Conservation (phyloP, 1,140 invertebrate genomes). For the Euschistus heros region DNA sequence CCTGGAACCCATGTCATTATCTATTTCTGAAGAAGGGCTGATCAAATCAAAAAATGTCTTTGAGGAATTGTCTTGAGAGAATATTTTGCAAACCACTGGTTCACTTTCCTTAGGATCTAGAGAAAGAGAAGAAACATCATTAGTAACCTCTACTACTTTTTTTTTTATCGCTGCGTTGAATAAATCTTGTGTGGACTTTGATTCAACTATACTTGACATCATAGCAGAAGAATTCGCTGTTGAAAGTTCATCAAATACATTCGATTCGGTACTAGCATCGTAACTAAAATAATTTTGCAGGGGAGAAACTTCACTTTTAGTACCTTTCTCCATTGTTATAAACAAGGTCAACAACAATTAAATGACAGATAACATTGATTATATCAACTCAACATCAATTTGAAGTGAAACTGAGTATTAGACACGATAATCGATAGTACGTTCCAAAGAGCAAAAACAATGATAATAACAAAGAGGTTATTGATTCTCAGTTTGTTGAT, state of each 20-base stretch:
- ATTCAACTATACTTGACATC: slow-evolving; percentile 24
- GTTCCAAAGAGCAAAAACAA: too few relatives aligned
- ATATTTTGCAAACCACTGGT: slow-evolving; percentile 23
- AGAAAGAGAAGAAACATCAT: background rate
- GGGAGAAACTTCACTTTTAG: background rate
- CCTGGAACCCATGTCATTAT: background rate
- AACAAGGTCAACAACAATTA: too few relatives aligned
- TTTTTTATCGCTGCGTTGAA: slow-evolving; percentile 11
- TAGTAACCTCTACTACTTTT: background rate
- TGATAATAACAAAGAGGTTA: too few relatives aligned
- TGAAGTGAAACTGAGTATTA: too few relatives aligned
- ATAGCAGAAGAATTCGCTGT: slow-evolving; percentile 20
- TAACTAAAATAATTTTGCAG: slow-evolving; percentile 14
- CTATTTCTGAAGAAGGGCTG: slow-evolving; percentile 11
- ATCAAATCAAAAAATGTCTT: slow-evolving; percentile 23
- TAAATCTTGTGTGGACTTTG: slow-evolving; percentile 21
- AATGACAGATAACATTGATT: too few relatives aligned
- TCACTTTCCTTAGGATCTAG: slow-evolving; percentile 10
- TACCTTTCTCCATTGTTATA: too few relatives aligned
- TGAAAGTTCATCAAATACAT: slow-evolving; percentile 23
- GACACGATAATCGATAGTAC: too few relatives aligned
- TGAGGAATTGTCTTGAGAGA: background rate
- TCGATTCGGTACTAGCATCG: background rate
- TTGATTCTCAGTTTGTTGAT: too few relatives aligned
- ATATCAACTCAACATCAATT: too few relatives aligned